Conservation (phyloP, 2,888 invertebrate genomes). For the Oasisia sp. region DNA sequence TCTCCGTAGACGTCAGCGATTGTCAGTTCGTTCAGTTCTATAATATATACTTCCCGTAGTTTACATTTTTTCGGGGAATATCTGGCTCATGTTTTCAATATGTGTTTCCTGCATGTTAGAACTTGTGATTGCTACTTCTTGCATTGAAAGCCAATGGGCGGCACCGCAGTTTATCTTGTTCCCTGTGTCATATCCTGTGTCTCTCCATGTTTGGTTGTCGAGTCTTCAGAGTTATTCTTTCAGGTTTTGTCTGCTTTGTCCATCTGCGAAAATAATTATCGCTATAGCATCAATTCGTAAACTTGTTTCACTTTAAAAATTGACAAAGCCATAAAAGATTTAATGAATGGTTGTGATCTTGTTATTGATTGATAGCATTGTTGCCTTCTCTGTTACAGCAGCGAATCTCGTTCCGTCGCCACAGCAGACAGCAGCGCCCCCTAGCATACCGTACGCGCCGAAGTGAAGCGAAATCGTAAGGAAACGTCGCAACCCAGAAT, state of each 20-base stretch:
- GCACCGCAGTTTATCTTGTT: no score
- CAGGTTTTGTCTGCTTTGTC: background rate
- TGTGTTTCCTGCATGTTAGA: no score
- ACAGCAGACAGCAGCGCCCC: background rate
- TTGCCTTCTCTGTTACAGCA: background rate
- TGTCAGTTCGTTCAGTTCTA: background rate
- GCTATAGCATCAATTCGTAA: background rate
- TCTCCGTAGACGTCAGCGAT: background rate
- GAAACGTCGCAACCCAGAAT: no score
- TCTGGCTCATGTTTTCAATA: background rate
- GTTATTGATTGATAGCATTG: background rate
- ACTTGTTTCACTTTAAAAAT: background rate
- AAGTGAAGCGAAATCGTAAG: background rate
- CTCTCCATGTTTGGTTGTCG: background rate
- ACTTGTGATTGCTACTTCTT: no score
- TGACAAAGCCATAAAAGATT: background rate
- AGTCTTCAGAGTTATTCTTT: background rate
- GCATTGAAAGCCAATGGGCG: no score
- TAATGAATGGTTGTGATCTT: background rate
- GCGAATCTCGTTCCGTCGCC: background rate
- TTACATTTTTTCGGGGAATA: background rate
- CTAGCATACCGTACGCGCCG: constrained; percentile 4
- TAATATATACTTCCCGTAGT: background rate
- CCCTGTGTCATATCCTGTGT: background rate
- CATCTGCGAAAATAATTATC: background rate